Percentiles rank a stretch among this genome's conserved stretches.
Conservation (phyloP, 2,113 vertebrate species). For the Crotalus helleri region DNA sequence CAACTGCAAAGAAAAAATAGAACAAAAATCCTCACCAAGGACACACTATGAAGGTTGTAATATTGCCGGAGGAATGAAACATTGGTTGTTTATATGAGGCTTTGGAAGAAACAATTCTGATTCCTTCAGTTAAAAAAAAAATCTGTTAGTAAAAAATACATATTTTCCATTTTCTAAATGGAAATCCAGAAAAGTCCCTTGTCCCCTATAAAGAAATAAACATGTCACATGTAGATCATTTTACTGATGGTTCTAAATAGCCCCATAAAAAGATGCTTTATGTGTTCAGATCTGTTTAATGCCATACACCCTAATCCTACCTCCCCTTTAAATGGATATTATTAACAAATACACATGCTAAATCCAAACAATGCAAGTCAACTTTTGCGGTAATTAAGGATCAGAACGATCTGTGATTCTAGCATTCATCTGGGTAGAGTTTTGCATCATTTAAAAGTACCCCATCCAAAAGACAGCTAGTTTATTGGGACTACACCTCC, state of each 20-base stretch:
- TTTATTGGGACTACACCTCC: not conserved
- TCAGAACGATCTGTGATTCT: not conserved
- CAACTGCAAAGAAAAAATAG: not conserved
- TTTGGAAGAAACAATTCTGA: constrained; percentile 18
- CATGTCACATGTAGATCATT: constrained; percentile 5
- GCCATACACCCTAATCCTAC: rapidly evolving
- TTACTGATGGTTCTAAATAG: not conserved
- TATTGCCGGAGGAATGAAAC: constrained; percentile 12
- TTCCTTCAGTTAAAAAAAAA: constrained; percentile 20
- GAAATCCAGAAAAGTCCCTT: constrained; percentile 5
- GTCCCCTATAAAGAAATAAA: not conserved
- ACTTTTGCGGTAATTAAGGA: not conserved
- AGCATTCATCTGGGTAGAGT: not conserved
- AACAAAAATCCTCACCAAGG: constrained; percentile 1
- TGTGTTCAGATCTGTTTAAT: not conserved
- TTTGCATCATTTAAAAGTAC: not conserved
- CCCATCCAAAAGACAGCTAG: not conserved
- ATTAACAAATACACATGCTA: not conserved
- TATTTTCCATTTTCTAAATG: constrained; percentile 18
- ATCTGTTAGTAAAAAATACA: constrained; percentile 3
- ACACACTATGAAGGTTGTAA: constrained; percentile 14
- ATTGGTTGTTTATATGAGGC: constrained; percentile 13
- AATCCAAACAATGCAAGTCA: not conserved
- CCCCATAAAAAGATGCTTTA: not conserved
- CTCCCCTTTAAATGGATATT: not conserved